These are phyloP conservation scores for Onthophagus taurus DNA, from an alignment of 1,140 invertebrate genomes.

Conservation along the genomic window DNA sequence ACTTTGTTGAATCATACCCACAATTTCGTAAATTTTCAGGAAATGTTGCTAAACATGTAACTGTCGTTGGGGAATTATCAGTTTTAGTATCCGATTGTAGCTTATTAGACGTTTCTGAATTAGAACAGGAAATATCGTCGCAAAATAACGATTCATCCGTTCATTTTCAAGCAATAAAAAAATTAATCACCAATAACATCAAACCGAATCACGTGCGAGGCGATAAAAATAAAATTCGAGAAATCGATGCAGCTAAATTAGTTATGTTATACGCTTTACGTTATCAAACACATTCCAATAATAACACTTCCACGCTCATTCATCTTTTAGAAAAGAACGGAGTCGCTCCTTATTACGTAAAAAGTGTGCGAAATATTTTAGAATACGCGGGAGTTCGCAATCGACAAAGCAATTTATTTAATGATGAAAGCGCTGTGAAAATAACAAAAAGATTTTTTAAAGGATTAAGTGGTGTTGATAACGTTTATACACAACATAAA, in stretches of 20 bases:
- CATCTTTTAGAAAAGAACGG: conserved; percentile 63
- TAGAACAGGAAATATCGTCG: conserved; percentile 93
- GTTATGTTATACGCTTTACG: conserved; percentile 89
- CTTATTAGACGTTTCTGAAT: conserved; percentile 87
- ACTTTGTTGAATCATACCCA: conserved; percentile 96
- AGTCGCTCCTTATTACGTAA: conserved; percentile 47
- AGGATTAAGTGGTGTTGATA: conserved; percentile 88
- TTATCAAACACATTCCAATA: conserved; percentile 83
- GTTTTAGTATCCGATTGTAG: conserved; percentile 66
- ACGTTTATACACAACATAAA: conserved; percentile 93
- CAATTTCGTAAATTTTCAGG: conserved; percentile 99
- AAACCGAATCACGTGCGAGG: conserved; percentile 4
- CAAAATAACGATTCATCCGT: conserved; percentile 84
- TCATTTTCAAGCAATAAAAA: conserved; percentile 43
- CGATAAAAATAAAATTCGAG: conserved; percentile 45
- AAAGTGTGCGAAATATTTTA: conserved; percentile 58
- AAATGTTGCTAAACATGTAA: conserved; percentile 95
- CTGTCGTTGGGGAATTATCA: conserved; percentile 90
- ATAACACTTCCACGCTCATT: conserved; percentile 66
- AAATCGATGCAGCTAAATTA: conserved; percentile 76
- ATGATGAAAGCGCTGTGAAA: conserved; percentile 78
- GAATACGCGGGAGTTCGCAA: conserved; percentile 74
- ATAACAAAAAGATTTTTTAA: conserved; percentile 87
- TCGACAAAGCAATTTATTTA: conserved; percentile 73
- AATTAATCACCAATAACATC: conserved; percentile 27